Conservation (phyloP, 1,140 invertebrate genomes). For the Drosophila persimilis region DNA sequence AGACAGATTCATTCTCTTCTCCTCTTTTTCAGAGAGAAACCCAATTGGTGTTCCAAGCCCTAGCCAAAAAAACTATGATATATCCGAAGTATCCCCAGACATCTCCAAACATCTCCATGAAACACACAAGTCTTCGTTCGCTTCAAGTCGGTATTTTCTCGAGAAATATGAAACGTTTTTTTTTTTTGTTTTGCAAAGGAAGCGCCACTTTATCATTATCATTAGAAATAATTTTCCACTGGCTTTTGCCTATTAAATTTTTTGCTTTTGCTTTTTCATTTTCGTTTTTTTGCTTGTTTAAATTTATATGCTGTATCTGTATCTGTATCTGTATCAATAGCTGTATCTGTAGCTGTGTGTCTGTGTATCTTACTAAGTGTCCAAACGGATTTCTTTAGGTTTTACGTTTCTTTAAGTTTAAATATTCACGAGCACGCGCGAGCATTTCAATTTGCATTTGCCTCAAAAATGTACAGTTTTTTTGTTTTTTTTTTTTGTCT, state of each 20-base stretch:
- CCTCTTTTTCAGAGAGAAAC: slow-evolving; percentile 12
- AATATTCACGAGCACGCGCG: slow-evolving; percentile 79
- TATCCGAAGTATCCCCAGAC: not conserved
- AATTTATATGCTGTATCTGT: slow-evolving; percentile 24
- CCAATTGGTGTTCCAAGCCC: too few relatives aligned
- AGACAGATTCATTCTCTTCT: slow-evolving; percentile 20
- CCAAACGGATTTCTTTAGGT: slow-evolving; percentile 53
- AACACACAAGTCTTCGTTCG: slow-evolving; percentile 47
- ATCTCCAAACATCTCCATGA: slow-evolving; percentile 20
- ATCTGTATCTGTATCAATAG: not conserved
- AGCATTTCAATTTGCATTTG: slow-evolving; percentile 66
- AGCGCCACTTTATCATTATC: slow-evolving; percentile 71
- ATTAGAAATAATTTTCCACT: slow-evolving; percentile 54
- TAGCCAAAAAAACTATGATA: too few relatives aligned
- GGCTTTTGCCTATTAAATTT: slow-evolving; percentile 22
- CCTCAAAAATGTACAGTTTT: slow-evolving; percentile 66
- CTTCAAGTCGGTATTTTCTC: slow-evolving; percentile 32
- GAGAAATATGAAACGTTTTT: slow-evolving; percentile 70
- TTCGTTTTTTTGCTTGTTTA: slow-evolving; percentile 24
- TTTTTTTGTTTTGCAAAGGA: slow-evolving; percentile 52
- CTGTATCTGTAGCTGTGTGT: slow-evolving; percentile 17
- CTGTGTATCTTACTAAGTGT: slow-evolving; percentile 63
- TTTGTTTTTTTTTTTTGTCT: slow-evolving; percentile 5
- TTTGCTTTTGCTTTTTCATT: slow-evolving; percentile 9
- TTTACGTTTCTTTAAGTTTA: slow-evolving; percentile 54